Conservation (phyloP, 2,113 vertebrate genomes). For the Gavialis gangeticus region DNA sequence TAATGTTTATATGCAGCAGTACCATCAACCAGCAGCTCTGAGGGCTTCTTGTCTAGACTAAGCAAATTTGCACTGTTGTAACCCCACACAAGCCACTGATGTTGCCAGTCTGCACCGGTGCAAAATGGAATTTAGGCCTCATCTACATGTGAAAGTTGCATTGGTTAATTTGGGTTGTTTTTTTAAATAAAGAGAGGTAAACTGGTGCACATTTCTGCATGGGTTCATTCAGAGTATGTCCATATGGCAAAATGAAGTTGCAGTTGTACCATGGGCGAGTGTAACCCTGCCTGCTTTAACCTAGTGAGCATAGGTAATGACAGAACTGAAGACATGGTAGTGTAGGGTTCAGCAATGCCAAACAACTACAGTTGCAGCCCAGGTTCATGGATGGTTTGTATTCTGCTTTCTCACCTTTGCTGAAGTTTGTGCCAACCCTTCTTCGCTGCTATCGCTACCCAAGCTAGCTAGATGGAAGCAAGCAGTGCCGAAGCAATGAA, state of each 20-base stretch:
- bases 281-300: no score
- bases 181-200: neutral
- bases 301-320: no score
- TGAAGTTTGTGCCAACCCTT: no score
- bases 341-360: no score
- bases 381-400: no score
- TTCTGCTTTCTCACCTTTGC: no score
- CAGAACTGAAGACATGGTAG: neutral
- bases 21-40: neutral
- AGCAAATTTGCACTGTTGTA: neutral
- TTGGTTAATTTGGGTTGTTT: neutral
- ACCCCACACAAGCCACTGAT: neutral
- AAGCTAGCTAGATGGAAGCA: no score
- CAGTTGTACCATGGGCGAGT: neutral
- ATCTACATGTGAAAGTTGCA: neutral
- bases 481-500: no score
- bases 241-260: neutral
- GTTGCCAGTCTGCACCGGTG: neutral
- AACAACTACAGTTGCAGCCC: no score
- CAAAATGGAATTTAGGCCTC: conserved; percentile 34
- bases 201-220: neutral
- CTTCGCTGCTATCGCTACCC: no score
- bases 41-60: neutral
- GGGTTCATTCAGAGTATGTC: neutral
- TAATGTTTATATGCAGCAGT: conserved; percentile 3